These are phyloP conservation scores for Muscicapa comitata DNA, from an alignment of 2,797 vertebrate genomes.

Conservation along the genomic window DNA sequence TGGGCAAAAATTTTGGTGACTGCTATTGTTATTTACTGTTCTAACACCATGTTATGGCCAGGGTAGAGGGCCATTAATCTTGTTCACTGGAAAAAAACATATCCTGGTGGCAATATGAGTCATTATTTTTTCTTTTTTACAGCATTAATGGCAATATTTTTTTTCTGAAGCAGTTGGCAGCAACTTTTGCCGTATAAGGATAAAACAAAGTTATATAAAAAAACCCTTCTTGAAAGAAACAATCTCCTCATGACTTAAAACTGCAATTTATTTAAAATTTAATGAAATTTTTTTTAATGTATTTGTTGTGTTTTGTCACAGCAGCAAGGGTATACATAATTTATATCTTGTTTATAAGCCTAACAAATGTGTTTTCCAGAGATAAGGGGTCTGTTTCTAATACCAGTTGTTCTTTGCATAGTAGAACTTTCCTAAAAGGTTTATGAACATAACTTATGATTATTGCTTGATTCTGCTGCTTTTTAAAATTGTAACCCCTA, in stretches of 20 bases:
- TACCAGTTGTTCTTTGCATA: constrained; percentile 59
- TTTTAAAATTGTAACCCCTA: constrained; percentile 14
- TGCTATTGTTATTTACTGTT: not conserved
- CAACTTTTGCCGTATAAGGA: not conserved
- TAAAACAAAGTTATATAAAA: not conserved
- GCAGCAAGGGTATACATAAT: constrained; percentile 74
- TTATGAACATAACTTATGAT: constrained; percentile 61
- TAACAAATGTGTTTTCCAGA: constrained; percentile 76
- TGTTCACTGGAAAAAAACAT: not conserved
- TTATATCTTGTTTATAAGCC: constrained; percentile 77
- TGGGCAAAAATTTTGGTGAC: not conserved
- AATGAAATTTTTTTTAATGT: constrained; percentile 67
- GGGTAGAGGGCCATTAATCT: constrained; percentile 8
- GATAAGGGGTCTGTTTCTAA: constrained; percentile 74
- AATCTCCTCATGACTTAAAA: constrained; percentile 63
- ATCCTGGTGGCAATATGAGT: not conserved
- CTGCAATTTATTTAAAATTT: constrained; percentile 72
- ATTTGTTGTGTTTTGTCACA: constrained; percentile 71
- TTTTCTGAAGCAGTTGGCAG: not conserved
- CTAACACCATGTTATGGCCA: not conserved
- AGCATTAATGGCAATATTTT: not conserved
- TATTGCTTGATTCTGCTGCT: constrained; percentile 37
- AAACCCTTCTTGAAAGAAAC: constrained; percentile 38
- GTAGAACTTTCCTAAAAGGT: constrained; percentile 57
- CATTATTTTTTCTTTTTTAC: constrained; percentile 11